Conservation (phyloP, 2,797 vertebrate species). For the Bufotes viridis region DNA sequence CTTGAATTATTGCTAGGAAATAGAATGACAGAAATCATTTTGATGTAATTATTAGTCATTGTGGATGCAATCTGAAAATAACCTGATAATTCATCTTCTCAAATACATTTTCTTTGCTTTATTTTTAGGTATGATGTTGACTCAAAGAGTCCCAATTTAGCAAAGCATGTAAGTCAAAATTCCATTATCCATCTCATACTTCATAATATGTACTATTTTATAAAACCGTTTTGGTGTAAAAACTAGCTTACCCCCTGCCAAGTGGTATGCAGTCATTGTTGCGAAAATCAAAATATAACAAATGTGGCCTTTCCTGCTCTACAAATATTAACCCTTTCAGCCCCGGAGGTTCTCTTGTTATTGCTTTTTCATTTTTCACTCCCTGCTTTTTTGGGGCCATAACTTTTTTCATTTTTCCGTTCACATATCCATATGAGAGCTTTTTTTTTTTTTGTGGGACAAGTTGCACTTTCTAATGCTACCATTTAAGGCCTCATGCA, state of each 20-base stretch:
- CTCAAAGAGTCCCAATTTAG: conserved; percentile 95
- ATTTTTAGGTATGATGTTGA: conserved; percentile 93
- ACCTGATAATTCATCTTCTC: conserved; percentile 5
- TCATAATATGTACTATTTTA: not conserved
- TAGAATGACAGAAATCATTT: not conserved
- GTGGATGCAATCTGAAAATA: conserved; percentile 9
- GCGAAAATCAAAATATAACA: not conserved
- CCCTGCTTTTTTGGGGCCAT: too few species aligned
- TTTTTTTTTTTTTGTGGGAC: too few species aligned
- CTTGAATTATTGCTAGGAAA: not conserved
- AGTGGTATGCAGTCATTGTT: not conserved
- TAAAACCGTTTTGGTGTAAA: not conserved
- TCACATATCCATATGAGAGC: too few species aligned
- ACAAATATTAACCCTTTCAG: not conserved
- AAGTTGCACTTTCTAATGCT: too few species aligned
- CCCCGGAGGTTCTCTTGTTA: too few species aligned
- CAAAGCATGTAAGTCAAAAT: conserved; percentile 91
- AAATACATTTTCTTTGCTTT: conserved; percentile 61
- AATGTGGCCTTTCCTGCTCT: not conserved
- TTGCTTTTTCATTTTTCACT: too few species aligned
- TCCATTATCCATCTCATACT: not conserved
- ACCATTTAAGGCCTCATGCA: too few species aligned
- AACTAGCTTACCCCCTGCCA: too few species aligned
- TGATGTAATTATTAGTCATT: not conserved
- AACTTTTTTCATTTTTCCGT: too few species aligned